phyloP scores from a whole-genome alignment of 2,113 vertebrate genomes.

The Eretmodus cyanostictus region DNA sequence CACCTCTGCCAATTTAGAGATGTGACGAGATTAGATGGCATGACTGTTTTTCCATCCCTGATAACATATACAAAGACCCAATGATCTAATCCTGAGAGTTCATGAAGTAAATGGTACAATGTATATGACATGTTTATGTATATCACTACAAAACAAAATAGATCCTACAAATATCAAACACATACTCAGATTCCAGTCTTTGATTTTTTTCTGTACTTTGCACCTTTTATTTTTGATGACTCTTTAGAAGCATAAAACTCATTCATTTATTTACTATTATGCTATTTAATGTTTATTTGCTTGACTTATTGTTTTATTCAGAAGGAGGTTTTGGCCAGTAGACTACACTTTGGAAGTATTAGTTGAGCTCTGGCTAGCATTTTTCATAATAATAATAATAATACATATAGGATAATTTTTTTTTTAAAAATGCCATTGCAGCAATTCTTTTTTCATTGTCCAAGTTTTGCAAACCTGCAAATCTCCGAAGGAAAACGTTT shows the following conservation, averaged over 20 bases:
- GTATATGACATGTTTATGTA: not conserved
- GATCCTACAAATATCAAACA: not conserved
- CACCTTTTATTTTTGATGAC: not conserved
- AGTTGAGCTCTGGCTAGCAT: not conserved
- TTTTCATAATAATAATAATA: not conserved
- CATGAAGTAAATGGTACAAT: not conserved
- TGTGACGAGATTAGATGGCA: not conserved
- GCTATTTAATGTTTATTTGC: not conserved
- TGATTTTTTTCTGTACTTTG: not conserved
- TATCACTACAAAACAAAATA: not conserved
- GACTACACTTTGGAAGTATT: not conserved
- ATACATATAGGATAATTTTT: not conserved
- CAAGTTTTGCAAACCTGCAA: not conserved
- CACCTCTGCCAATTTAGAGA: not conserved
- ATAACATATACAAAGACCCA: not conserved
- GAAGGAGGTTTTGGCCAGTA: not conserved
- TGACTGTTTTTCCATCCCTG: not conserved
- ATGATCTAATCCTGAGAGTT: not conserved
- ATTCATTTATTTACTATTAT: not conserved
- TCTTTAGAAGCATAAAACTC: not conserved
- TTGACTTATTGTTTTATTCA: not conserved
- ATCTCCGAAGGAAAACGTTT: not conserved
- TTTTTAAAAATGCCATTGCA: not conserved
- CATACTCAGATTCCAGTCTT: not conserved
- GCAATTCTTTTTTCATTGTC: not conserved